Evolutionary conservation across 2,888 invertebrate genomes (phyloP).

Genomic region (Chydorus sphaericus): DNA sequence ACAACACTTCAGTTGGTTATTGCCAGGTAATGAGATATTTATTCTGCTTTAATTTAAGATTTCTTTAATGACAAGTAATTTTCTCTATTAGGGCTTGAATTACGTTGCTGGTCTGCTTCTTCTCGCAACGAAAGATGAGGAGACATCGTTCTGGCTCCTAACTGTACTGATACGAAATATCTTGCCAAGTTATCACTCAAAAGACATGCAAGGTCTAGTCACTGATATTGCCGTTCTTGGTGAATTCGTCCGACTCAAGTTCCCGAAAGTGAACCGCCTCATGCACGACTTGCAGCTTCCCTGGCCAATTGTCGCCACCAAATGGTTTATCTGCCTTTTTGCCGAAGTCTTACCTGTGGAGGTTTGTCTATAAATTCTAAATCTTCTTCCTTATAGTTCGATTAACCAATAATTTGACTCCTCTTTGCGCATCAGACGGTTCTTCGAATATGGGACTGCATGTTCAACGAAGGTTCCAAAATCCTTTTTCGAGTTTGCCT

Average conservation of each 20-base stretch:
- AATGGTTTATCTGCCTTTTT: conserved; percentile 91
- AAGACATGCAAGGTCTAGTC: conserved; percentile 75
- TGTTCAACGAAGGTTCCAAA: conserved; percentile 88
- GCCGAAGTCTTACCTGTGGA: conserved; percentile 87
- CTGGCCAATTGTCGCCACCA: conserved; percentile 81
- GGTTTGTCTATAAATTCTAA: conserved; percentile 29
- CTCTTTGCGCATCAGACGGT: conserved; percentile 47
- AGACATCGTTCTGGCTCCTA: conserved; percentile 81
- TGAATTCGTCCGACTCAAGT: conserved; percentile 50
- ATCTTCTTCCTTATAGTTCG: not conserved
- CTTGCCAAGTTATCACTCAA: conserved; percentile 73
- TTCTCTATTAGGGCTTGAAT: conserved; percentile 56
- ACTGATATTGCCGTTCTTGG: conserved; percentile 79
- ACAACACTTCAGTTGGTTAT: conserved; percentile 74
- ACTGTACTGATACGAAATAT: conserved; percentile 75
- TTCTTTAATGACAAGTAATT: conserved; percentile 7
- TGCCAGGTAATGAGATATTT: too few species aligned
- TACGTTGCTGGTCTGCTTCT: conserved; percentile 78
- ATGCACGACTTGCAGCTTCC: conserved; percentile 65
- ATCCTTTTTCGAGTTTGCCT: conserved; percentile 78
- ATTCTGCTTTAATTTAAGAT: conserved; percentile 13
- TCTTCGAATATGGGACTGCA: conserved; percentile 85
- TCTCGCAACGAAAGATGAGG: conserved; percentile 74
- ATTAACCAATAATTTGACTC: conserved; percentile 1
- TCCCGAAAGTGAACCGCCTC: conserved; percentile 36